Evolutionary conservation across 2,888 invertebrate species (phyloP).

Genomic region (Calameuta pallipes): DNA sequence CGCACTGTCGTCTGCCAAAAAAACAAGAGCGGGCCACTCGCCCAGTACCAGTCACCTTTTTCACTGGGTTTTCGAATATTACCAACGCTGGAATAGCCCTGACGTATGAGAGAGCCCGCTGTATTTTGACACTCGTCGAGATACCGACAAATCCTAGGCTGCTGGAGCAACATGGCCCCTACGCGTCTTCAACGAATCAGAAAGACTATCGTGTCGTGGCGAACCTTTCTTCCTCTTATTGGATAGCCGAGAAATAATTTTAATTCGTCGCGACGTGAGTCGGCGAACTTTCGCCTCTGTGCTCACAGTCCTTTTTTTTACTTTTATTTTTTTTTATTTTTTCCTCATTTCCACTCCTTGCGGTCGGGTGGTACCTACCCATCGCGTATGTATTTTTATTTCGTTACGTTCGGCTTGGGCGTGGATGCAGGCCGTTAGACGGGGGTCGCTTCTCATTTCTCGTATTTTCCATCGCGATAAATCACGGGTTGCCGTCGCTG

Average conservation of each 20-base stretch:
- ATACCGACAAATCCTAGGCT: not conserved
- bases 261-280: not conserved
- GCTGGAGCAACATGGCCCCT: not conserved
- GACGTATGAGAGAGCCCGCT: not conserved
- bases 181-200: not conserved
- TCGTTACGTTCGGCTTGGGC: slow-evolving; percentile 28
- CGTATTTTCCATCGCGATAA: slow-evolving; percentile 64
- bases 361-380: not conserved
- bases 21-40: not conserved
- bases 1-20: not conserved
- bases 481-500: slow-evolving; percentile 46
- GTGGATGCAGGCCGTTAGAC: slow-evolving; percentile 37
- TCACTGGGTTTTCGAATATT: not conserved
- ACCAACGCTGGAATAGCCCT: not conserved
- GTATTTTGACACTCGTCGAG: not conserved
- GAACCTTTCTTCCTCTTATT: not conserved
- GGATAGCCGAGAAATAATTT: not conserved
- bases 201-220: not conserved
- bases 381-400: slow-evolving; percentile 39
- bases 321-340: not conserved
- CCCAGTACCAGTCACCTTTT: not conserved
- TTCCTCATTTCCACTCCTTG: slow-evolving; percentile 6
- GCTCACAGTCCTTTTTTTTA: not conserved
- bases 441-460: slow-evolving; percentile 61
- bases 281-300: not conserved